Percentiles rank a stretch among this genome's conserved stretches.
Conservation (phyloP, 2,888 invertebrate species). For the Flexamia atlantica region DNA sequence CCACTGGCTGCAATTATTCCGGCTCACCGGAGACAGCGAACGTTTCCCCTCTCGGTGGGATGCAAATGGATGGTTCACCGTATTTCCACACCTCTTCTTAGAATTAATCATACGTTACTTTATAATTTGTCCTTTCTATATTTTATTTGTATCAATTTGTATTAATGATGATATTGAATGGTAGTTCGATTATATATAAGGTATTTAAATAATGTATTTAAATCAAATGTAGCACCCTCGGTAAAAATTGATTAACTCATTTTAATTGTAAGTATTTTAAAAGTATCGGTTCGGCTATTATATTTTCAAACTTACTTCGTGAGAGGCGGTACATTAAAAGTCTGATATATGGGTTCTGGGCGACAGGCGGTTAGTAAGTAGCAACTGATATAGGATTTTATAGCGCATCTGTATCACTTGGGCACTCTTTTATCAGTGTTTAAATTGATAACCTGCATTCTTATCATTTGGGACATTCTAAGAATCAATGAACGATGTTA, state of each 20-base stretch:
- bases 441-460: slow-evolving; percentile 45
- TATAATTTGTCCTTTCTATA: background rate
- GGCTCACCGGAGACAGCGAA: background rate
- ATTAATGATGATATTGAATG: too few species aligned
- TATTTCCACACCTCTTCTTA: background rate
- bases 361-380: background rate
- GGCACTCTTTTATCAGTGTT: slow-evolving; percentile 13
- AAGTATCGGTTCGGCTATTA: background rate
- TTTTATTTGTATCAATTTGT: too few species aligned
- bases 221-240: too few species aligned
- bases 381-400: slow-evolving; percentile 10
- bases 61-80: background rate
- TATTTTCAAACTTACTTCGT: too few species aligned
- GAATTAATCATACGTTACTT: background rate
- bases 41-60: background rate
- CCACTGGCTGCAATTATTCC: slow-evolving; percentile 1
- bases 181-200: too few species aligned
- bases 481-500: slow-evolving; percentile 33
- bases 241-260: too few species aligned
- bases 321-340: background rate
- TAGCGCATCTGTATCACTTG: slow-evolving; percentile 22
- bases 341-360: background rate
- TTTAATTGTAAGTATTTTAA: too few species aligned
- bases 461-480: slow-evolving; percentile 29
- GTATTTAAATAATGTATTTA: too few species aligned